Evolutionary conservation across 2,113 vertebrate genomes (phyloP).

Genomic region (Psophia crepitans): DNA sequence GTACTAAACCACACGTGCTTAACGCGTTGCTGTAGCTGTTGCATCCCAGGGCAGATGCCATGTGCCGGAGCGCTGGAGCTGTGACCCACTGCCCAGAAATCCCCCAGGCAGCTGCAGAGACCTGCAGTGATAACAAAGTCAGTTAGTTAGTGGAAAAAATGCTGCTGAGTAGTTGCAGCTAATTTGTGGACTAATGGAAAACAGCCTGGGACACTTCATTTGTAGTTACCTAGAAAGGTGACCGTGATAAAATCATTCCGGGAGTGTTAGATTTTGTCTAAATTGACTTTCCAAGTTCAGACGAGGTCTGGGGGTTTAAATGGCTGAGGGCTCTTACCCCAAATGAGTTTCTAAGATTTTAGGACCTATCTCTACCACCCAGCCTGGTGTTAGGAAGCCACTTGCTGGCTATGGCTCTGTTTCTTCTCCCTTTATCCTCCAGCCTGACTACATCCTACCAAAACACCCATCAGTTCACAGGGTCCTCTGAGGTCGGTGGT

Average conservation of each 20-base stretch:
- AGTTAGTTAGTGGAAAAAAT: background rate
- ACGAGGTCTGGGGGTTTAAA: background rate
- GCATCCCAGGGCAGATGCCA: background rate
- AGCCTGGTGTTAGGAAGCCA: too few relatives aligned
- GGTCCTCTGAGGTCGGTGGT: fast-evolving
- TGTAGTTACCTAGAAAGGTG: background rate
- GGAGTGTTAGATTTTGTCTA: background rate
- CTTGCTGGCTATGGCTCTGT: background rate
- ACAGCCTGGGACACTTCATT: background rate
- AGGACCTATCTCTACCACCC: background rate
- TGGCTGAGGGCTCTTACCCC: background rate
- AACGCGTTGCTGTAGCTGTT: background rate
- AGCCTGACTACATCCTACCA: background rate
- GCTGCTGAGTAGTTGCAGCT: background rate
- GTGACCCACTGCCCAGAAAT: background rate
- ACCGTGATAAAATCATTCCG: background rate
- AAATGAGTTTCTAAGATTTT: background rate
- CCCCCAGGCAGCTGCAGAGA: background rate
- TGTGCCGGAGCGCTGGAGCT: background rate
- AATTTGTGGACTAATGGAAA: background rate
- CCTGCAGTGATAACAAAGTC: background rate
- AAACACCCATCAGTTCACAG: fast-evolving
- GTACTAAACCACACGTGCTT: fast-evolving
- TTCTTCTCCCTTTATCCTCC: too few relatives aligned
- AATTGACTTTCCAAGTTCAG: background rate